These are phyloP conservation scores for Drosophila fuyamai DNA, from an alignment of 1,140 invertebrate species.

Conservation along the genomic window DNA sequence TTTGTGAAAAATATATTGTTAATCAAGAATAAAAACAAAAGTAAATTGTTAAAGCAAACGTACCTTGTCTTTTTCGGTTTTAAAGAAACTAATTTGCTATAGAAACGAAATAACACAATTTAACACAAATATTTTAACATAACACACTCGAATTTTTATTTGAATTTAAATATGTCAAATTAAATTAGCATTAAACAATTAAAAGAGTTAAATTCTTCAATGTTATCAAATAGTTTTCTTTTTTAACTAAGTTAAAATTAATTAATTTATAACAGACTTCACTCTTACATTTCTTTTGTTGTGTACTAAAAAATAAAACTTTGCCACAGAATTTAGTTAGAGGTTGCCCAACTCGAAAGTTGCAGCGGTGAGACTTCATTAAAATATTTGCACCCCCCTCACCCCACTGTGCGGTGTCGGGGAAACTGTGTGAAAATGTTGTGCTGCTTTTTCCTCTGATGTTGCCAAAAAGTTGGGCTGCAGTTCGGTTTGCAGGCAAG, in stretches of 20 bases:
- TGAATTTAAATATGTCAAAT: no score
- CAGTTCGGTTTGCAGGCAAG: slow-evolving; percentile 54
- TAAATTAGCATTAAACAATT: neutral
- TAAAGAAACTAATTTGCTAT: no score
- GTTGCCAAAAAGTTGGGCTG: slow-evolving; percentile 58
- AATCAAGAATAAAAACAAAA: no score
- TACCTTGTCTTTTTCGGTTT: neutral
- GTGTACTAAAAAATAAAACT: neutral
- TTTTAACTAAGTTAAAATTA: slow-evolving; percentile 7
- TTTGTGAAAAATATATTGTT: no score
- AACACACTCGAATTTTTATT: no score
- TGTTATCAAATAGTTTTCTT: neutral
- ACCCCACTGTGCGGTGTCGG: slow-evolving; percentile 35
- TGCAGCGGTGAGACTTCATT: slow-evolving; percentile 42
- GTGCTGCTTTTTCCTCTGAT: slow-evolving; percentile 30
- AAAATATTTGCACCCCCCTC: slow-evolving; percentile 25
- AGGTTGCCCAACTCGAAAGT: slow-evolving; percentile 37
- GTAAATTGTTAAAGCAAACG: neutral
- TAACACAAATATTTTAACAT: no score
- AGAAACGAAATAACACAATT: no score
- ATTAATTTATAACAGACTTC: slow-evolving; percentile 23
- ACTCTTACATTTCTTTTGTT: neutral
- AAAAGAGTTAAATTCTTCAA: neutral
- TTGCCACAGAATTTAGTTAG: slow-evolving; percentile 33
- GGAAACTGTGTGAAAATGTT: slow-evolving; percentile 44